A percentile compares a stretch with the other conserved stretches of the same genome.
Conservation (phyloP, 2,113 vertebrate genomes). For the Rattus norvegicus region GRCr8 NC_086026.1:125325001-125325500, state of each 20-base stretch:
- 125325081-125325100: background rate
- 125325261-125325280: background rate
- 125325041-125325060: too few species aligned
- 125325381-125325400: background rate
- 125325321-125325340: background rate
- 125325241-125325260: background rate
- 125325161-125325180: background rate
- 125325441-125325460: background rate
- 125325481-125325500: conserved; percentile 22
- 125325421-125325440: background rate
- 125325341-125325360: too few species aligned
- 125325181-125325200: background rate
- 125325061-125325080: background rate
- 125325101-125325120: background rate
- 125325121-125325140: background rate
- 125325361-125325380: background rate
- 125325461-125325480: background rate
- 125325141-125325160: background rate
- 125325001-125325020: too few species aligned
- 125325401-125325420: background rate
- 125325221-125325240: background rate
- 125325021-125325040: background rate
- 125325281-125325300: background rate
- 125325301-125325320: background rate
- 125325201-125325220: too few species aligned